phyloP scores from a whole-genome alignment of 2,797 vertebrate genomes.

The Nyctibius grandis region DNA sequence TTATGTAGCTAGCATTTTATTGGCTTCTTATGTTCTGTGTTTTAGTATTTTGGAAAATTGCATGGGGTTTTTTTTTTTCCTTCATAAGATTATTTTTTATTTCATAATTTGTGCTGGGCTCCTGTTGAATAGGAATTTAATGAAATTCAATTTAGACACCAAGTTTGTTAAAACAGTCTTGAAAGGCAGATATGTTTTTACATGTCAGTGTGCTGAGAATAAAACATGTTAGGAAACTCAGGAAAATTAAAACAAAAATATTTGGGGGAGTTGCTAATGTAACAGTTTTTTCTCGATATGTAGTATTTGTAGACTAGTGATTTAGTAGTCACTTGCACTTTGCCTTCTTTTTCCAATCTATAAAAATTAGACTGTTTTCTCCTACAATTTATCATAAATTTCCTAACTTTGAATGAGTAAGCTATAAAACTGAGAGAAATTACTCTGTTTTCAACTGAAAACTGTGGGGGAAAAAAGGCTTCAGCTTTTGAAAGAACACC shows the following conservation, averaged over 20 bases:
- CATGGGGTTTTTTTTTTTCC: neutral
- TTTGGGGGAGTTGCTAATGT: neutral
- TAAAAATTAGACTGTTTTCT: neutral
- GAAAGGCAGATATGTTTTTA: neutral
- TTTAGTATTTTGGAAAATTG: neutral
- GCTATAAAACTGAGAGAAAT: neutral
- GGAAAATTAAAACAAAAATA: neutral
- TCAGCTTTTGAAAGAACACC: neutral
- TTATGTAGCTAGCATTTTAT: neutral
- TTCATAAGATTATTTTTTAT: neutral
- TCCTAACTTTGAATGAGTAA: neutral
- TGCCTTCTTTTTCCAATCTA: neutral
- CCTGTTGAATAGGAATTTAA: neutral
- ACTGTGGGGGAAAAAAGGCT: neutral
- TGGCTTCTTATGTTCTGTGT: neutral
- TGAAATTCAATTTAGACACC: neutral
- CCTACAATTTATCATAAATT: neutral
- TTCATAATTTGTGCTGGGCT: neutral
- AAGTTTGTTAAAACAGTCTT: neutral
- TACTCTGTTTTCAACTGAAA: neutral
- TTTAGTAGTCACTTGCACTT: neutral
- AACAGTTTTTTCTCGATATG: neutral
- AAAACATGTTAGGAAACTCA: neutral
- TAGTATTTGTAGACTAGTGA: neutral
- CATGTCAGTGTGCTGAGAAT: neutral